Base-by-base conservation (phyloP, 2,797 vertebrate species). In the Eidolon dupreanum region DNA sequence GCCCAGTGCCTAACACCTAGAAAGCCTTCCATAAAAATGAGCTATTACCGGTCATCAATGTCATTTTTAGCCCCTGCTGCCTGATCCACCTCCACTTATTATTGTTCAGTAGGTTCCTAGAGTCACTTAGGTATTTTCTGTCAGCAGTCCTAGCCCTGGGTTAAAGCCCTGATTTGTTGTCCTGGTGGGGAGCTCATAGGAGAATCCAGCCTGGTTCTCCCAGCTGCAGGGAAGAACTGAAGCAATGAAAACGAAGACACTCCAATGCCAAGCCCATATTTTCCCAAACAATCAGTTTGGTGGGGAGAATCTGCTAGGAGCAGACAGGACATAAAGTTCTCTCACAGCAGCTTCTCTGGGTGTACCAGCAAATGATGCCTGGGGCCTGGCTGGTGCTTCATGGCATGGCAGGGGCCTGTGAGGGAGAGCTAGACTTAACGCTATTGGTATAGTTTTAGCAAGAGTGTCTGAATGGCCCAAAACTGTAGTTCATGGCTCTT, bases 111-210 rank as follows among this genome's bases (percentile, higher is more conserved):
- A 59, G 68, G 24, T 55, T 96, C 22, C 68, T 38, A 66, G 43
- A 68, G 33, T 93, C 33, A 87, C 88, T 94, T 84, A 31, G 59
- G 28, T 61, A 79, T 77, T 95, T 90, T 92, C 38, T 83, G 74
- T 33, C 28, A 96, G 95, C 74, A 65, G 74, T 41, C 51, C 19
- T 78, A 65, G 82, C 46, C 24, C 33, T 68, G 43, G 46, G 55
- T 91, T 95, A 77, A 96, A 85, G 46, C 15, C 41, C 68, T 95
- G 78, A 97, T 95, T 96, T 84, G 63, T 86, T n/a, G 10, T 66
- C 84, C 41, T 46, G 20, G 49, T 49, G 61, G 83, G 79, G 51
- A 83, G 46, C 19, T 41, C 36, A 70, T 28, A 59, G 71, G 88
- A 96, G 71, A 92, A 61, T 79, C 41, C 51, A 93, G 36, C 63